A percentile compares a stretch with the other conserved stretches of the same genome.
Conservation (phyloP, 2,888 invertebrate species). For the Aplocera efformata region DNA sequence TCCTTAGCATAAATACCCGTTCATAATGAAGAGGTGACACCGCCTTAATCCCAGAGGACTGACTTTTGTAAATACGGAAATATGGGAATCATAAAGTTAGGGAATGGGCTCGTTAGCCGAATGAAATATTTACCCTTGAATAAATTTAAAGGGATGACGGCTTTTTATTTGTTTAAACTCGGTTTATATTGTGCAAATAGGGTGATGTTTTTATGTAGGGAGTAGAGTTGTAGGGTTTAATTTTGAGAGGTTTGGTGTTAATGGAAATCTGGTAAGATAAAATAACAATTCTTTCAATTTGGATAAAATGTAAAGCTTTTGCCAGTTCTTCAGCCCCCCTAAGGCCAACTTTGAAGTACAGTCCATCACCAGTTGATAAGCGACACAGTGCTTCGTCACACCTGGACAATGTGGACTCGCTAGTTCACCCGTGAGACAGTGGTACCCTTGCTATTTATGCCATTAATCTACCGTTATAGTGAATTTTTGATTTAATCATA, state of each 20-base stretch:
- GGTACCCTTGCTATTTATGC: too few species aligned
- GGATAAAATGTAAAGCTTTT: too few species aligned
- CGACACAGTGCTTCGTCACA: too few species aligned
- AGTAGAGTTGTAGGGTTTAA: slow-evolving; percentile 11
- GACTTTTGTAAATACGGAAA: slow-evolving; percentile 60
- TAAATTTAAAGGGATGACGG: slow-evolving; percentile 45
- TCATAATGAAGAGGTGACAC: slow-evolving; percentile 53
- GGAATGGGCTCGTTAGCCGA: slow-evolving; percentile 55
- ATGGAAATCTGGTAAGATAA: slow-evolving; percentile 9
- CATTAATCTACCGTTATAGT: too few species aligned
- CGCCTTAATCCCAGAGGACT: slow-evolving; percentile 29
- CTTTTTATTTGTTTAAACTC: slow-evolving; percentile 33
- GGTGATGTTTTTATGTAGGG: slow-evolving; percentile 14
- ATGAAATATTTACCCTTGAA: slow-evolving; percentile 54
- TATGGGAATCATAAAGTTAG: slow-evolving; percentile 59
- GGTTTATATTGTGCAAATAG: slow-evolving; percentile 24
- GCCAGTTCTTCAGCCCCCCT: too few species aligned
- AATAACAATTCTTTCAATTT: too few species aligned
- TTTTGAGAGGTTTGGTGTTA: slow-evolving; percentile 11
- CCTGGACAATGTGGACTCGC: too few species aligned
- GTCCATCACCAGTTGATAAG: too few species aligned
- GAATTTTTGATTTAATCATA: too few species aligned
- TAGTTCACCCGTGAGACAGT: too few species aligned
- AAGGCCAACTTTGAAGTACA: too few species aligned
- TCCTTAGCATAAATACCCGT: slow-evolving; percentile 49